Conservation (phyloP, 2,888 invertebrate species). For the Cantharis flavilabris region DNA sequence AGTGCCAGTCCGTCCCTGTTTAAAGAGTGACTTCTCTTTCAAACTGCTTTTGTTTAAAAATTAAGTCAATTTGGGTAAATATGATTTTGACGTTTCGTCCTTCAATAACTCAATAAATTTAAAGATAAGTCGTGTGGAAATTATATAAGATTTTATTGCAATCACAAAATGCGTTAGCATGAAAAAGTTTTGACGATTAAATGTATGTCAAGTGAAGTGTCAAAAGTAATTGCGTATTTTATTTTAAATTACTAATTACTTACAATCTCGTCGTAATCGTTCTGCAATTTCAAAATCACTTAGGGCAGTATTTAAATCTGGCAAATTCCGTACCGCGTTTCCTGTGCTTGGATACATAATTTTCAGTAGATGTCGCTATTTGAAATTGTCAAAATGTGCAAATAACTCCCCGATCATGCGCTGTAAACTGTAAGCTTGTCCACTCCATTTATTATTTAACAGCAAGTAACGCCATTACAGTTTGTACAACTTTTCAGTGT, state of each 20-base stretch:
- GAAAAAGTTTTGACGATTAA: background rate
- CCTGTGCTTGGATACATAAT: background rate
- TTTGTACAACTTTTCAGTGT: slow-evolving; percentile 32
- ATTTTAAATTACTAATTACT: slow-evolving; percentile 3
- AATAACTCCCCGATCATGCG: background rate
- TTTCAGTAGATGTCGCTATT: slow-evolving; percentile 4
- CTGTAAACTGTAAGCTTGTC: slow-evolving; percentile 2
- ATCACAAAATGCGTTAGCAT: background rate
- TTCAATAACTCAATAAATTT: background rate
- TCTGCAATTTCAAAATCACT: slow-evolving; percentile 8
- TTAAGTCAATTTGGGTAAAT: background rate
- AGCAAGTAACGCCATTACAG: slow-evolving; percentile 35
- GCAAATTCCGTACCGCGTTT: background rate
- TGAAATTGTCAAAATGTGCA: background rate
- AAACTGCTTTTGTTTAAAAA: background rate
- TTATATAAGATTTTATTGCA: background rate
- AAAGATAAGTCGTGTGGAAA: background rate
- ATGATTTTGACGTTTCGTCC: background rate
- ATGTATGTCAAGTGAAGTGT: background rate
- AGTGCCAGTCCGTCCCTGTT: too few species aligned
- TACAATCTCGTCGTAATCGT: background rate
- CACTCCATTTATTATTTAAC: slow-evolving; percentile 32
- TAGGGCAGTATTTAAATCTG: background rate
- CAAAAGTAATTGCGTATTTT: background rate
- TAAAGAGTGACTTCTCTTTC: background rate